Percentiles rank a stretch among this genome's conserved stretches.
These are phyloP conservation scores for Lucilia sericata DNA, from an alignment of 1,140 invertebrate genomes.

Conservation along the genomic window DNA sequence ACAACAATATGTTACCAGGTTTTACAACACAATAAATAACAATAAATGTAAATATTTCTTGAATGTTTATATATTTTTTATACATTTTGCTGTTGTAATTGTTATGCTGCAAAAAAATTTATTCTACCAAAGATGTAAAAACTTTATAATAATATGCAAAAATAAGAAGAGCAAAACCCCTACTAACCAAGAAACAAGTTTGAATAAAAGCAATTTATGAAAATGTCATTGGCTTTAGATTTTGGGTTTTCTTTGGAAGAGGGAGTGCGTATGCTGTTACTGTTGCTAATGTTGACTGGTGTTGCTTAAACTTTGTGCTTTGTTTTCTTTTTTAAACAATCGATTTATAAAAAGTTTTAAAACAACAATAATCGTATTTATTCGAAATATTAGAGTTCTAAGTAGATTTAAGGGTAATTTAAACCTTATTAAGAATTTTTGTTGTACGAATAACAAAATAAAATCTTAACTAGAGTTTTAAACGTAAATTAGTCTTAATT, in stretches of 20 bases:
- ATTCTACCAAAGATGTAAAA: background rate
- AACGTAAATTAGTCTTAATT: too few relatives aligned
- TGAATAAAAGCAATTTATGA: constrained; percentile 14
- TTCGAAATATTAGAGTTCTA: background rate
- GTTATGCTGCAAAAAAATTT: background rate
- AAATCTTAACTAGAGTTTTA: too few relatives aligned
- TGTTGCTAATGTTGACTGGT: too few relatives aligned
- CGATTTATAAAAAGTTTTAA: background rate
- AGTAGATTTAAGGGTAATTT: background rate
- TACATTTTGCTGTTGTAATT: background rate
- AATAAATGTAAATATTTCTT: constrained; percentile 44
- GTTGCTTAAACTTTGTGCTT: too few relatives aligned
- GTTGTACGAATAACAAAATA: too few relatives aligned
- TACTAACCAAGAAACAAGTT: background rate
- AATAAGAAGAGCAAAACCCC: background rate
- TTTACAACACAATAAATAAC: constrained; percentile 41
- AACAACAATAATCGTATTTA: background rate
- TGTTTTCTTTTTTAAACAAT: background rate
- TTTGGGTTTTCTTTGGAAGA: too few relatives aligned
- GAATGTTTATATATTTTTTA: background rate
- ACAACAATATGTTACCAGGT: constrained; percentile 35
- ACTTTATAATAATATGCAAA: background rate
- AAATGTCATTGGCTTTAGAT: background rate
- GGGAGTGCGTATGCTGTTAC: too few relatives aligned
- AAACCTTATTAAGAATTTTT: background rate